Conservation (phyloP, 2,888 invertebrate genomes). For the Meiosimyza decipiens region DNA sequence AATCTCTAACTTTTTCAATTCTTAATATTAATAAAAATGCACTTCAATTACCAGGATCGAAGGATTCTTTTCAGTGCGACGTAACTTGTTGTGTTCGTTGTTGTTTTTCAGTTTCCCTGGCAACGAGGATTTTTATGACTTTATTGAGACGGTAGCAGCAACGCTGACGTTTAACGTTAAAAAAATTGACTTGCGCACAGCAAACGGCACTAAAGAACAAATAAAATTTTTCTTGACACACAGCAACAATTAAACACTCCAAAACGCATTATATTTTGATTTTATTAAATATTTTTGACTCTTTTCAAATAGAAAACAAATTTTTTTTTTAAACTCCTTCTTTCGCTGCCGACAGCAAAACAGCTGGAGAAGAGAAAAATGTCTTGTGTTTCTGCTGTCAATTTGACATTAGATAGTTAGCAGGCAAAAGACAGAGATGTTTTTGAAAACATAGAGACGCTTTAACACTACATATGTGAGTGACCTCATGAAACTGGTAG, state of each 20-base stretch:
- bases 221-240: not conserved
- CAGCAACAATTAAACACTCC: not conserved
- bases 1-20: not conserved
- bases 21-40: not conserved
- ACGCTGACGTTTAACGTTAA: conserved; percentile 21
- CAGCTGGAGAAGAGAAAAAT: not conserved
- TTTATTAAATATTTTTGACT: not conserved
- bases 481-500: too few relatives aligned
- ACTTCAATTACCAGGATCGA: not conserved
- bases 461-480: too few relatives aligned
- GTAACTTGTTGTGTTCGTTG: conserved; percentile 54
- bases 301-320: not conserved
- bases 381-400: not conserved
- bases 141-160: conserved; percentile 28
- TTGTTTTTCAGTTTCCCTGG: conserved; percentile 56
- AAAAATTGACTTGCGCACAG: conserved; percentile 16
- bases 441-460: too few relatives aligned
- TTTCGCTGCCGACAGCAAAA: not conserved
- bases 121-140: conserved; percentile 44
- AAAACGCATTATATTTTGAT: not conserved
- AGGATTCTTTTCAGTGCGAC: conserved; percentile 42
- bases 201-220: not conserved
- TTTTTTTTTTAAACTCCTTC: not conserved
- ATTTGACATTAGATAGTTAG: not conserved
- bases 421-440: too few relatives aligned